Evolutionary conservation across 2,888 invertebrate genomes (phyloP), one percentile per base, ranked within the genome.

Genomic region (Apodemia hepburni): DNA sequence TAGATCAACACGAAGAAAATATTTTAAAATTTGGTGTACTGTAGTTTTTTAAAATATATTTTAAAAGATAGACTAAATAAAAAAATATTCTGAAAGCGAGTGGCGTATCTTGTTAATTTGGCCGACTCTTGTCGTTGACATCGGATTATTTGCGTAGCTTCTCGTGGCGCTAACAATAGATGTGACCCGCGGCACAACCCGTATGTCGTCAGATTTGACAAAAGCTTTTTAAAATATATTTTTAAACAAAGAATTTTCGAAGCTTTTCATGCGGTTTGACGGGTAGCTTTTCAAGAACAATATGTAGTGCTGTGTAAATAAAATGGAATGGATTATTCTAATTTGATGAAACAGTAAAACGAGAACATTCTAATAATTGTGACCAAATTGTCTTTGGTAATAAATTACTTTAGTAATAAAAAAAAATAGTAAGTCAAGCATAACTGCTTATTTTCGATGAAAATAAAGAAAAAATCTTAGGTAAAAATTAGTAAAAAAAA

Each of bases 101-200:
- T 27, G 54, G 29, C 54, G 54, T 57, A 57, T 57, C 54, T 29
- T 57, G 54, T 57, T 29, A 29, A 57, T 57, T 57, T 57, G 54
- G 54, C 27, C n/a, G 15, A 29, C 15, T 57, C 54, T 57, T 27
- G 54, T 29, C 54, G 54, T 27, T 29, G 54, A 57, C 54, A 57
- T 57, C 54, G 54, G 54, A 57, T 57, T 57, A 57, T 57, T 57
- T 27, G 54, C 15, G 54, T 57, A 57, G 54, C 54, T 47, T 17
- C 17, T 57, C 54, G 29, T 57, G 54, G 27, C 27, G 15, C 15
- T 27, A 57, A 57, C 54, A 57, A 57, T 57, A 57, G 54, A 57
- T 29, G 54, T 27, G 54, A n/a, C 29, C 57, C 8, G 57, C 57
- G 57, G 57, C 29, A 57, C 57, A 57, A 57, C 57, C 29, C 15